Base-by-base conservation (phyloP, 2,113 vertebrate genomes). In the Morone chrysops region DNA sequence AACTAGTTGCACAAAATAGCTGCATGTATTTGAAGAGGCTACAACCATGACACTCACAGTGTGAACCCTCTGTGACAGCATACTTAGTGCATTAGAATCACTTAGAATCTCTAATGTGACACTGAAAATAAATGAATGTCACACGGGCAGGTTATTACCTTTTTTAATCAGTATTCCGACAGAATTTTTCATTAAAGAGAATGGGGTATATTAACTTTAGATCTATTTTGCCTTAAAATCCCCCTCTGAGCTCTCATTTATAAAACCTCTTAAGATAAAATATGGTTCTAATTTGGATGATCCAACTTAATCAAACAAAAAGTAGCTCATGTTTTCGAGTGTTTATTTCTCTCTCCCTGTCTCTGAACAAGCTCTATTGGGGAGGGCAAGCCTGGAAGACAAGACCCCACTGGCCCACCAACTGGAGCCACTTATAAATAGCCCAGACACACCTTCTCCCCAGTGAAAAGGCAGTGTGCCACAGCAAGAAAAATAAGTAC, bases 391-490 rank as follows among this genome's bases (percentile, higher is more conserved):
- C 53, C 47, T 78, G 53, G 53, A 87, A 83, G 74, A 87, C 76
- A 74, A 80, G 80, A 90, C 70, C 59, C 57, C 57, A 61, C 43
- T 38, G 73, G 71, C 43, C 57, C 47, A 67, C 83, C 76, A 81
- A 87, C 65, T 81, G 80, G 81, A 85, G 78, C 63, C 12, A 22
- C 57, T 84, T 86, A 87, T 88, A 89, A 92, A 93, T 88, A 88
- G 74, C 69, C 48, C 78, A 72, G 60, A 80, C 61, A 43, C 74
- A 85, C 65, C 83, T 85, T 88, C 74, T 90, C 87, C 59, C 81
- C 48, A 72, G 70, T 56, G 78, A 75, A 88, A 89, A 69, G 56
- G 53, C 73, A 25, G 60, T 4, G 61, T 45, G 70, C 77, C 78
- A 75, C 53, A 40, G 45, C 45, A 57, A 73, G 11, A 12, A 9